Conservation (phyloP, 2,113 vertebrate species). For the Apodemus sylvaticus region DNA sequence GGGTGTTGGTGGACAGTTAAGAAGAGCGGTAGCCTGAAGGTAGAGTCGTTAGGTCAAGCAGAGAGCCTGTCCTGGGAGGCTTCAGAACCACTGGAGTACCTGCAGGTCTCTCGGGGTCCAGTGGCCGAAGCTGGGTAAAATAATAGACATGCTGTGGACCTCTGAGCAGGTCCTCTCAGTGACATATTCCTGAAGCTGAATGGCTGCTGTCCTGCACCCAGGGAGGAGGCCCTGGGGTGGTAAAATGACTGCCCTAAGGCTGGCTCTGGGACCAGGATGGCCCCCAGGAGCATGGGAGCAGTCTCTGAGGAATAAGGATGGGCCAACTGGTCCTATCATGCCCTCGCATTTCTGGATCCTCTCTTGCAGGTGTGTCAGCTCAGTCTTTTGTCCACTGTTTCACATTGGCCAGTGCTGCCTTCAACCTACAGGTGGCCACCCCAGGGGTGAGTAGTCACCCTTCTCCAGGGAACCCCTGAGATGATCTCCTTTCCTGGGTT, state of each 20-base stretch:
- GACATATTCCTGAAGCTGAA: background rate
- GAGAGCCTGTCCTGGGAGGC: too few relatives aligned
- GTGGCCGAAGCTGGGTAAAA: background rate
- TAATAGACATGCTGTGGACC: background rate
- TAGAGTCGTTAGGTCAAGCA: background rate
- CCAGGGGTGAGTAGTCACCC: constrained; percentile 91
- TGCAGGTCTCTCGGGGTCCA: background rate
- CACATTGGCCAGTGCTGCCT: constrained; percentile 89
- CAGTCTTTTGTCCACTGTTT: constrained; percentile 95
- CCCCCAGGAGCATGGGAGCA: background rate
- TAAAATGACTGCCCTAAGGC: background rate
- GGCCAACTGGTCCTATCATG: background rate
- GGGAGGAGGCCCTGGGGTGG: too few relatives aligned
- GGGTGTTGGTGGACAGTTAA: background rate
- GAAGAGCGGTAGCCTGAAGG: background rate
- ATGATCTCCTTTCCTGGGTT: background rate
- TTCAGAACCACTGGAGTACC: background rate
- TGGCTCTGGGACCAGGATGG: background rate
- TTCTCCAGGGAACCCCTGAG: too few relatives aligned
- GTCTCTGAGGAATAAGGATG: rapidly evolving
- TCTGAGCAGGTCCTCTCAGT: background rate
- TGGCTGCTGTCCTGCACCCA: background rate
- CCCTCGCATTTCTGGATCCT: background rate
- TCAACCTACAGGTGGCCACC: constrained; percentile 96
- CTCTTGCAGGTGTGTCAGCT: constrained; percentile 92